Conservation (phyloP, 2,113 vertebrate species). For the Perccottus glenii region DNA sequence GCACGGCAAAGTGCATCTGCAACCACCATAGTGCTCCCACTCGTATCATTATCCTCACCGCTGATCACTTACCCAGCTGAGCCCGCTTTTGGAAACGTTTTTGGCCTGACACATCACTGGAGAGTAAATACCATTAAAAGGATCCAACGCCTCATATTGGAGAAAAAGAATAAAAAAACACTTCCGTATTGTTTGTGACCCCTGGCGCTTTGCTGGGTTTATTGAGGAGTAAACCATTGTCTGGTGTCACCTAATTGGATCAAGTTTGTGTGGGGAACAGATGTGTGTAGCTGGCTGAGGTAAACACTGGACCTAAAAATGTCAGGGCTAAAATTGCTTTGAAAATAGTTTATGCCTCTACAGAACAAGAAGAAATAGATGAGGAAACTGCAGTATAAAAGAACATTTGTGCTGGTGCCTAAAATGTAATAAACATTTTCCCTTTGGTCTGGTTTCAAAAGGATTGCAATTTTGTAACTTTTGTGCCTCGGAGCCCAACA, state of each 20-base stretch:
- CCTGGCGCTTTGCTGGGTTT: conserved; percentile 49
- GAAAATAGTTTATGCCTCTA: conserved; percentile 55
- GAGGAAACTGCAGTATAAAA: conserved; percentile 44
- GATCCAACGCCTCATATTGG: conserved; percentile 66
- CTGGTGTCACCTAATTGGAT: conserved; percentile 72
- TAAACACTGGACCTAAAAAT: conserved; percentile 62
- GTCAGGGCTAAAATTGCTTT: conserved; percentile 64
- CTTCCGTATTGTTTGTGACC: conserved; percentile 61
- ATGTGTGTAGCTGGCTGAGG: conserved; percentile 61
- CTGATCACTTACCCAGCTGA: conserved; percentile 65
- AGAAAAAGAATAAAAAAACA: conserved; percentile 55
- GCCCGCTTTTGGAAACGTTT: conserved; percentile 53
- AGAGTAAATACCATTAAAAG: conserved; percentile 74
- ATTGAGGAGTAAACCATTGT: conserved; percentile 64
- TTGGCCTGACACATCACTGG: conserved; percentile 50
- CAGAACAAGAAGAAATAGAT: conserved; percentile 38
- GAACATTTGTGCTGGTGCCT: conserved; percentile 46
- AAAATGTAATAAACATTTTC: conserved; percentile 57
- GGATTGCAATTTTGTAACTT: conserved; percentile 21
- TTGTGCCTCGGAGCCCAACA: conserved; percentile 11
- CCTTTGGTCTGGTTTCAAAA: conserved; percentile 48
- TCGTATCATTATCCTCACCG: conserved; percentile 67
- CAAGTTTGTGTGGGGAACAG: conserved; percentile 68
- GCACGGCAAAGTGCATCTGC: conserved; percentile 66
- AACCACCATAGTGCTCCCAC: conserved; percentile 55